Evolutionary conservation across 2,797 vertebrate species (phyloP).

Genomic region (Cirrhinus mrigala): DNA sequence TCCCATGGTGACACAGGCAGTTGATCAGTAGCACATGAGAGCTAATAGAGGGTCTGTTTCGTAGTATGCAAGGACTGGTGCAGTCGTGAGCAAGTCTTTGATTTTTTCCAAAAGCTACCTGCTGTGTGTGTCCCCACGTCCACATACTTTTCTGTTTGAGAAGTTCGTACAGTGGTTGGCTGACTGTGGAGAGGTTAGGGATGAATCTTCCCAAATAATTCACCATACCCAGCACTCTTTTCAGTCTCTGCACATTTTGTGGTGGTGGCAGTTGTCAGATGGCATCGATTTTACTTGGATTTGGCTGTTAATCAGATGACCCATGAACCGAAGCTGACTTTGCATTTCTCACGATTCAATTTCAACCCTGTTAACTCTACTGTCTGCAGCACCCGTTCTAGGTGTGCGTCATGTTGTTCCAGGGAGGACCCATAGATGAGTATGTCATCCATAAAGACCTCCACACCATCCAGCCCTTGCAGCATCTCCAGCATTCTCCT

Average conservation of each 20-base stretch:
- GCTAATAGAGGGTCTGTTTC: slow-evolving; percentile 25
- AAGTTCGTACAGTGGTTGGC: slow-evolving; percentile 54
- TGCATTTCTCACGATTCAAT: slow-evolving; percentile 30
- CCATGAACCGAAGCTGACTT: slow-evolving; percentile 15
- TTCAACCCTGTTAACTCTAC: slow-evolving; percentile 16
- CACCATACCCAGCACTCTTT: slow-evolving; percentile 30
- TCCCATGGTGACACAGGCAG: slow-evolving; percentile 10
- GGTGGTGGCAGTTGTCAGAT: not conserved
- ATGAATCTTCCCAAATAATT: slow-evolving; percentile 28
- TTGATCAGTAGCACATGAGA: slow-evolving; percentile 27
- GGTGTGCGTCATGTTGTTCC: slow-evolving; percentile 9
- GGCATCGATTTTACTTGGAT: too few species aligned
- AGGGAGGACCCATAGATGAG: not conserved
- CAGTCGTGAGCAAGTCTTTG: too few species aligned
- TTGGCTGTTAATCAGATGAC: slow-evolving; percentile 9
- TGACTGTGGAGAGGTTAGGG: slow-evolving; percentile 27
- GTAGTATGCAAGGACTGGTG: too few species aligned
- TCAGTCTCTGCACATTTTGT: slow-evolving; percentile 4
- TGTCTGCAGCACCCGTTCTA: not conserved
- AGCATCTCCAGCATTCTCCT: not conserved
- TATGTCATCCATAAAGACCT: not conserved
- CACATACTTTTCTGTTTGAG: too few species aligned
- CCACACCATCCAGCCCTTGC: not conserved
- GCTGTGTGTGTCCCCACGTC: too few species aligned
- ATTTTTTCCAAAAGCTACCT: too few species aligned